These are phyloP conservation scores for Coranthus polyacanthus DNA, from an alignment of 2,797 vertebrate genomes.

Conservation along the genomic window DNA sequence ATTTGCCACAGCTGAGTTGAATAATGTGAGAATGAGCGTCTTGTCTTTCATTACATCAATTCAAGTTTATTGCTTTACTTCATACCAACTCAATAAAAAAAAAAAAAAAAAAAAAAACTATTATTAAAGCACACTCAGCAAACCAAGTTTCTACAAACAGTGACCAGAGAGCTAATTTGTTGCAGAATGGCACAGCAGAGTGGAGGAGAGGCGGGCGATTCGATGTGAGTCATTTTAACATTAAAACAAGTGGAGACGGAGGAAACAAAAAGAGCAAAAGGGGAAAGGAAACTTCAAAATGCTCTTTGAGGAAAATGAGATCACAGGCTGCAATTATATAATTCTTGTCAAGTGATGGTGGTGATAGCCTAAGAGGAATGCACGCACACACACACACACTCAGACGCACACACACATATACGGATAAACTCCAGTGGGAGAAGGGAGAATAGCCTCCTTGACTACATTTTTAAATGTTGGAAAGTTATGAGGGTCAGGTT, in stretches of 20 bases:
- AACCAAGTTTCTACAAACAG: slow-evolving; percentile 60
- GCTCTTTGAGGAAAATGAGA: slow-evolving; percentile 92
- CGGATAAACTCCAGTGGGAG: slow-evolving; percentile 75
- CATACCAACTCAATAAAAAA: slow-evolving; percentile 3
- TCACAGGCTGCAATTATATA: slow-evolving; percentile 97
- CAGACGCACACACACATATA: slow-evolving; percentile 33
- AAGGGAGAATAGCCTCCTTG: slow-evolving; percentile 87
- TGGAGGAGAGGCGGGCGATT: slow-evolving; percentile 58
- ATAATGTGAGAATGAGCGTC: too few species aligned
- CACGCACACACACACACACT: slow-evolving; percentile 47
- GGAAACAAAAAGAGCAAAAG: slow-evolving; percentile 81
- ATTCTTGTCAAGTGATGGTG: slow-evolving; percentile 95
- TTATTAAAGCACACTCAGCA: slow-evolving; percentile 23
- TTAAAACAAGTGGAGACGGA: slow-evolving; percentile 78
- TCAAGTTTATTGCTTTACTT: too few species aligned
- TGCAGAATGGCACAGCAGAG: slow-evolving; percentile 42
- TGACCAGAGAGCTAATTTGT: slow-evolving; percentile 25
- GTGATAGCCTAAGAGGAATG: slow-evolving; percentile 91
- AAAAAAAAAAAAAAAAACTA: slow-evolving; percentile 15
- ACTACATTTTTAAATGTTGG: slow-evolving; percentile 87
- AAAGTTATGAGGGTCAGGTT: slow-evolving; percentile 86
- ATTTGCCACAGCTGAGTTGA: too few species aligned
- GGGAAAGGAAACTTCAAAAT: slow-evolving; percentile 90
- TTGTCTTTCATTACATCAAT: neutral
- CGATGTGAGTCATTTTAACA: slow-evolving; percentile 81